A percentile compares a stretch with the other conserved stretches of the same genome.
These are phyloP conservation scores for Himalopsyche japonica DNA, from an alignment of 2,888 invertebrate genomes.

Conservation along the genomic window DNA sequence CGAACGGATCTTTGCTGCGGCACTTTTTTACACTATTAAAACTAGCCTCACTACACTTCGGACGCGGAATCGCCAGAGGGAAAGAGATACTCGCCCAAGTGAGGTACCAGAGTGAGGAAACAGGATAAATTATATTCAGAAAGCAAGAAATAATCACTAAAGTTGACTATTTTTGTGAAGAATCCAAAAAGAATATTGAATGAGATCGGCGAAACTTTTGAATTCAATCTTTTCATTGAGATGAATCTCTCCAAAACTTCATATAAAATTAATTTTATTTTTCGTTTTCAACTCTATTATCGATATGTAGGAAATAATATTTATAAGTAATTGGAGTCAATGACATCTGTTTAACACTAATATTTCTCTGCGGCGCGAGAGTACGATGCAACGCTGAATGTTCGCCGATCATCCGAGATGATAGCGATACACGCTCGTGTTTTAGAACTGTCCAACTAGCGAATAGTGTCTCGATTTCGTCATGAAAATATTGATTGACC, in stretches of 20 bases:
- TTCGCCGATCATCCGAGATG: not conserved
- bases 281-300: not conserved
- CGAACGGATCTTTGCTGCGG: constrained; percentile 9
- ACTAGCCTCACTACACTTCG: not conserved
- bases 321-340: not conserved
- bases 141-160: not conserved
- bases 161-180: not conserved
- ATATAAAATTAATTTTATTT: not conserved
- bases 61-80: not conserved
- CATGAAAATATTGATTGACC: not conserved
- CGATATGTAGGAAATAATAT: not conserved
- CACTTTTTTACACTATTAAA: not conserved
- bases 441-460: not conserved
- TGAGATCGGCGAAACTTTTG: not conserved
- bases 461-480: not conserved
- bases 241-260: not conserved
- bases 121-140: not conserved
- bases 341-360: not conserved
- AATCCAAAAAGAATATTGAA: not conserved
- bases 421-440: not conserved
- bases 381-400: not conserved
- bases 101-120: not conserved
- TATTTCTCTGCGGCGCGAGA: not conserved
- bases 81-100: not conserved
- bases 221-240: not conserved